These are phyloP conservation scores for Ditylenchus dipsaci DNA, from an alignment of 1,140 invertebrate genomes.

Conservation along the genomic window DNA sequence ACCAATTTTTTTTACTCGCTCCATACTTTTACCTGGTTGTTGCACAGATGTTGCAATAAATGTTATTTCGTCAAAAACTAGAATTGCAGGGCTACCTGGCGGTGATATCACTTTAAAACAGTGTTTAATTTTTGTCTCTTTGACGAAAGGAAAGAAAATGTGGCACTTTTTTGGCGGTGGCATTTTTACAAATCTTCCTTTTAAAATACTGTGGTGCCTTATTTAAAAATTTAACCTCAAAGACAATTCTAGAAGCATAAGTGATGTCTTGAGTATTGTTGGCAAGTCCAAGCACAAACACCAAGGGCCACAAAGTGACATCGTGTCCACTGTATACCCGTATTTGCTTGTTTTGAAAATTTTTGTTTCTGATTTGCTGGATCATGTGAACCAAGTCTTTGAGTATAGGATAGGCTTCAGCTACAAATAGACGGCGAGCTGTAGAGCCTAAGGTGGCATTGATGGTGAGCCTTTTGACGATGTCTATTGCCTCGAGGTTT, in stretches of 20 bases:
- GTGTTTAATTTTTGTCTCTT: too few relatives aligned
- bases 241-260: conserved; percentile 30
- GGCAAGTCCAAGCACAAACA: conserved; percentile 19
- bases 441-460: not conserved
- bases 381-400: conserved; percentile 2
- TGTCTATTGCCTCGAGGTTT: conserved; percentile 1
- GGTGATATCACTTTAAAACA: too few relatives aligned
- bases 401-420: conserved; percentile 27
- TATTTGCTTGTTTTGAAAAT: conserved; percentile 10
- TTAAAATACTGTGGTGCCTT: not conserved
- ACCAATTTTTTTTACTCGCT: too few relatives aligned
- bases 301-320: conserved; percentile 26
- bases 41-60: too few relatives aligned
- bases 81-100: too few relatives aligned
- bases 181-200: too few relatives aligned
- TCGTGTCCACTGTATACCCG: conserved; percentile 31
- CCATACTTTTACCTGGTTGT: too few relatives aligned
- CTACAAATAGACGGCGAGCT: conserved; percentile 17
- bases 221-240: conserved; percentile 19
- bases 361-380: not conserved
- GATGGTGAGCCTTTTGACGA: conserved; percentile 15
- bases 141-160: too few relatives aligned
- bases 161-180: too few relatives aligned
- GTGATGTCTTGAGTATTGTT: conserved; percentile 17
- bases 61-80: too few relatives aligned